Conservation (phyloP, 2,888 invertebrate genomes). For the Branchinecta sandiegonensis region DNA sequence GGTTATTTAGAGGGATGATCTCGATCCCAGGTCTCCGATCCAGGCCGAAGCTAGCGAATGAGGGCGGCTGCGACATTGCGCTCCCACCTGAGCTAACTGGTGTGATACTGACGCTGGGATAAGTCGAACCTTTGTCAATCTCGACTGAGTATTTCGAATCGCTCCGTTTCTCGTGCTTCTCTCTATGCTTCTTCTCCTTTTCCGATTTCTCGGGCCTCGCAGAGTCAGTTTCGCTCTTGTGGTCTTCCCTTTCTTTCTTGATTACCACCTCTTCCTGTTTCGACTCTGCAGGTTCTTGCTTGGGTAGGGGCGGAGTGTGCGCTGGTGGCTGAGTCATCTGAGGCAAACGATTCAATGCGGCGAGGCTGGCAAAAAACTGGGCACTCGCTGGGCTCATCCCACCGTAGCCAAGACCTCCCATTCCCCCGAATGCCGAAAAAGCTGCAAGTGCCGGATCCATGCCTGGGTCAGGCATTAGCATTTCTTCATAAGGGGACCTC, state of each 20-base stretch:
- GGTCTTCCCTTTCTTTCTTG: not conserved
- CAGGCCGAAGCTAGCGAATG: slow-evolving; percentile 44
- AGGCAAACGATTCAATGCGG: not conserved
- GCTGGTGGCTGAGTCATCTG: not conserved
- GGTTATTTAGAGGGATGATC: slow-evolving; percentile 50
- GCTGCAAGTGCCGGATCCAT: slow-evolving; percentile 17
- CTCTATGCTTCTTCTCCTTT: slow-evolving; percentile 12
- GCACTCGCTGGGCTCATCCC: not conserved
- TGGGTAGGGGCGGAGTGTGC: not conserved
- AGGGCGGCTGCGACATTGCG: slow-evolving; percentile 36
- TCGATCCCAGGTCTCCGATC: slow-evolving; percentile 64
- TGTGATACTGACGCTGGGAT: slow-evolving; percentile 49
- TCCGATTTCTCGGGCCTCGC: not conserved
- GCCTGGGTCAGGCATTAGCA: slow-evolving; percentile 8
- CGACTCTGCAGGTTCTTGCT: not conserved
- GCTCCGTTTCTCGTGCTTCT: not conserved
- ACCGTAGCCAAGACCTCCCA: slow-evolving; percentile 16
- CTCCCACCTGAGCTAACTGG: slow-evolving; percentile 36
- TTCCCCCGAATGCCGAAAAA: slow-evolving; percentile 12
- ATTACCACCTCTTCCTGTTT: not conserved
- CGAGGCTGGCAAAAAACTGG: slow-evolving; percentile 16
- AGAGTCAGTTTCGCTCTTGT: not conserved
- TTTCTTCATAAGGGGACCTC: slow-evolving; percentile 6
- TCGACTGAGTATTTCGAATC: not conserved
- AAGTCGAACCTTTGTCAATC: slow-evolving; percentile 43